Evolutionary conservation across 2,113 vertebrate genomes (phyloP).

Genomic region (Alces alces): DNA sequence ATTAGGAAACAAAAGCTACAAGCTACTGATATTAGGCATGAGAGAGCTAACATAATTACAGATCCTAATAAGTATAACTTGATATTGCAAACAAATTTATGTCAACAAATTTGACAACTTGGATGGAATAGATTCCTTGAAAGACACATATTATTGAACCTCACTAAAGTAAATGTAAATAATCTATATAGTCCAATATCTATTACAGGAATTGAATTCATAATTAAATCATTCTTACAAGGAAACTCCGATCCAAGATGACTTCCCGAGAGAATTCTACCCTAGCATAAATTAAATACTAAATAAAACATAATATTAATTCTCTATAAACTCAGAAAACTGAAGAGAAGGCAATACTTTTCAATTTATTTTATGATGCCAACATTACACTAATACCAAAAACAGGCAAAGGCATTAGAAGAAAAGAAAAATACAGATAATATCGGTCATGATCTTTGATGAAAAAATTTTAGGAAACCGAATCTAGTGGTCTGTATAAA

Average conservation of each 20-base stretch:
- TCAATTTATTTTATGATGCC: neutral
- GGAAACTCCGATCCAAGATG: neutral
- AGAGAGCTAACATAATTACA: neutral
- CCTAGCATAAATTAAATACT: constrained; percentile 5
- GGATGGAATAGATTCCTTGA: neutral
- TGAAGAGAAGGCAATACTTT: neutral
- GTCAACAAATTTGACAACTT: neutral
- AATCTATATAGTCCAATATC: neutral
- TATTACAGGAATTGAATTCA: neutral
- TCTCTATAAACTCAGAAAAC: neutral
- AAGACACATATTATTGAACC: neutral
- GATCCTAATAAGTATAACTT: neutral
- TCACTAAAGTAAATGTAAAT: neutral
- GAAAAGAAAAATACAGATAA: neutral
- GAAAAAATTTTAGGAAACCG: constrained; percentile 14
- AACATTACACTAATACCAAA: neutral
- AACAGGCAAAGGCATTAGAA: neutral
- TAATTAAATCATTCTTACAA: neutral
- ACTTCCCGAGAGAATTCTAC: neutral
- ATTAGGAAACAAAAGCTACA: neutral
- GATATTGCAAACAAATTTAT: neutral
- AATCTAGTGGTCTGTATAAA: constrained; percentile 3
- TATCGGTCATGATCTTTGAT: neutral
- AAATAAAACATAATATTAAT: neutral
- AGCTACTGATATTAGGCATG: neutral